phyloP scores from a whole-genome alignment of 2,888 invertebrate genomes.

The Cephus nigrinus region DNA sequence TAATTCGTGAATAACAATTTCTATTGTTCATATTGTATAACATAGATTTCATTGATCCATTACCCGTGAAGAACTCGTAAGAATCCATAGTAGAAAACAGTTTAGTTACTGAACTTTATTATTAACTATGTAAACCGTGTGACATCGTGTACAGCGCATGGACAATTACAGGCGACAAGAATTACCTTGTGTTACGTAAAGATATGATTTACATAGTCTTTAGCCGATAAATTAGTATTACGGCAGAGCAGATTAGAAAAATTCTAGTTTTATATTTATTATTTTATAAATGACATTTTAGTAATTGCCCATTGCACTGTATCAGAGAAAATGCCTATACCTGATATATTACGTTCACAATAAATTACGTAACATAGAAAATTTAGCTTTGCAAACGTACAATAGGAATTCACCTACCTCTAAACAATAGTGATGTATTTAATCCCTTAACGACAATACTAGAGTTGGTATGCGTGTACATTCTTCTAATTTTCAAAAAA shows the following conservation, averaged over 20 bases:
- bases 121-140: neutral
- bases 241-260: neutral
- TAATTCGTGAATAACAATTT: neutral
- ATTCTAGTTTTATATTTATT: neutral
- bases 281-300: neutral
- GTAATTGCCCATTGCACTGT: neutral
- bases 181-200: neutral
- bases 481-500: neutral
- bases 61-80: neutral
- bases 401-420: neutral
- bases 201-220: neutral
- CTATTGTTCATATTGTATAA: neutral
- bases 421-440: neutral
- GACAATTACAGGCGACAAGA: neutral
- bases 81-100: neutral
- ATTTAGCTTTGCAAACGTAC: neutral
- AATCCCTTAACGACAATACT: slow-evolving; percentile 1
- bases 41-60: neutral
- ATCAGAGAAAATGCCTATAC: neutral
- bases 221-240: neutral
- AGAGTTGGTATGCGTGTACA: neutral
- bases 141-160: neutral
- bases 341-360: neutral
- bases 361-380: neutral
- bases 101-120: neutral